A percentile compares a stretch with the other conserved stretches of the same genome.
Evolutionary conservation across 2,797 vertebrate species (phyloP).

Genomic region (Enteromius fasciolatus): DNA sequence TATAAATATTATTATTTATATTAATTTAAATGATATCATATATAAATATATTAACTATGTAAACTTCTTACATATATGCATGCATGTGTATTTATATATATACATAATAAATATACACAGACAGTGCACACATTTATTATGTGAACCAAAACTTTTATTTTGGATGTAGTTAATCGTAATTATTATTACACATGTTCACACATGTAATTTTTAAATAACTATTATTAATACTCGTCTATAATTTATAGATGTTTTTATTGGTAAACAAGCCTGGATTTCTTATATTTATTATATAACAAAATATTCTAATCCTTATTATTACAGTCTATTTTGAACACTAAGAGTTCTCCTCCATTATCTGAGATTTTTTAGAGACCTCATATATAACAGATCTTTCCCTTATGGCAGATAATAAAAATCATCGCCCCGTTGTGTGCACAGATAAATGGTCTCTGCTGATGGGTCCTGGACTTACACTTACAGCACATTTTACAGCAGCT

Average conservation of each 20-base stretch:
- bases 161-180: no score
- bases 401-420: slow-evolving; percentile 45
- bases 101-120: no score
- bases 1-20: no score
- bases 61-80: no score
- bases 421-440: neutral
- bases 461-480: slow-evolving; percentile 8
- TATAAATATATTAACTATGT: no score
- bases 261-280: neutral
- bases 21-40: no score
- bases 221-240: neutral
- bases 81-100: no score
- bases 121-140: no score
- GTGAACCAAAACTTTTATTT: no score
- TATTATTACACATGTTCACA: neutral
- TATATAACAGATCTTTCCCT: slow-evolving; percentile 34
- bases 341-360: neutral
- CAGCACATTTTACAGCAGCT: slow-evolving; percentile 30
- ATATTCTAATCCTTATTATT: neutral
- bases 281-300: neutral
- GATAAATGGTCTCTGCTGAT: slow-evolving; percentile 19
- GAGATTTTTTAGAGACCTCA: neutral
- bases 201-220: neutral
- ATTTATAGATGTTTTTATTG: neutral
- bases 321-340: neutral